Conservation (phyloP, 2,797 vertebrate genomes). For the Bucorvus abyssinicus region DNA sequence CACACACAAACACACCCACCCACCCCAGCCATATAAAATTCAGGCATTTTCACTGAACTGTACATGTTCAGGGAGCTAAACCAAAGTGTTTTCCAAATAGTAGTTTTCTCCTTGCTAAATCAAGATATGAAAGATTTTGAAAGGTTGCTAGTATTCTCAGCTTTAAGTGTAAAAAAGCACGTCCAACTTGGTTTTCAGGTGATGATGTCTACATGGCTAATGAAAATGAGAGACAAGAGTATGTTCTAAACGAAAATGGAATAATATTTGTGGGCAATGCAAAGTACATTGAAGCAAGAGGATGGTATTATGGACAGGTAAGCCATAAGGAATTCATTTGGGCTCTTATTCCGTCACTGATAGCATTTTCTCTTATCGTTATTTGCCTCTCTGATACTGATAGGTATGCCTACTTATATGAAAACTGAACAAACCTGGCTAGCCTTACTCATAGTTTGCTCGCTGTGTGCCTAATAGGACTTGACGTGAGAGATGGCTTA, state of each 20-base stretch:
- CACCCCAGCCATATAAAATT: not conserved
- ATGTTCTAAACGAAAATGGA: constrained; percentile 88
- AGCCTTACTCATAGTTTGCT: not conserved
- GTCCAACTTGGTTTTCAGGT: constrained; percentile 71
- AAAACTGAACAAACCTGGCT: not conserved
- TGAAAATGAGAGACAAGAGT: constrained; percentile 85
- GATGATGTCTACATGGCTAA: constrained; percentile 87
- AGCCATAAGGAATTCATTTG: not conserved
- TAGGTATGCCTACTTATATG: not conserved
- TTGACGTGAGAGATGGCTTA: not conserved
- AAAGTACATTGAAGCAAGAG: constrained; percentile 82
- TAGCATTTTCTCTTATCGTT: not conserved
- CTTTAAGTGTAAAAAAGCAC: not conserved
- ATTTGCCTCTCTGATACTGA: not conserved
- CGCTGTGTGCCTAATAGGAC: not conserved
- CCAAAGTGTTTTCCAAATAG: not conserved
- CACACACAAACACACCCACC: not conserved
- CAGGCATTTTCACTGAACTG: not conserved
- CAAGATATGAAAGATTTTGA: not conserved
- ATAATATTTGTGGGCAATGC: constrained; percentile 90
- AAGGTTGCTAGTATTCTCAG: not conserved
- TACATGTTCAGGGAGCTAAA: not conserved
- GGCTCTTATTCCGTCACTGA: not conserved
- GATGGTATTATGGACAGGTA: constrained; percentile 96
- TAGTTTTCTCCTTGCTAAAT: not conserved